Percentiles rank a stretch among this genome's conserved stretches.
phyloP scores from a whole-genome alignment of 2,113 vertebrate species.

The Corythornis madagascariensis region DNA sequence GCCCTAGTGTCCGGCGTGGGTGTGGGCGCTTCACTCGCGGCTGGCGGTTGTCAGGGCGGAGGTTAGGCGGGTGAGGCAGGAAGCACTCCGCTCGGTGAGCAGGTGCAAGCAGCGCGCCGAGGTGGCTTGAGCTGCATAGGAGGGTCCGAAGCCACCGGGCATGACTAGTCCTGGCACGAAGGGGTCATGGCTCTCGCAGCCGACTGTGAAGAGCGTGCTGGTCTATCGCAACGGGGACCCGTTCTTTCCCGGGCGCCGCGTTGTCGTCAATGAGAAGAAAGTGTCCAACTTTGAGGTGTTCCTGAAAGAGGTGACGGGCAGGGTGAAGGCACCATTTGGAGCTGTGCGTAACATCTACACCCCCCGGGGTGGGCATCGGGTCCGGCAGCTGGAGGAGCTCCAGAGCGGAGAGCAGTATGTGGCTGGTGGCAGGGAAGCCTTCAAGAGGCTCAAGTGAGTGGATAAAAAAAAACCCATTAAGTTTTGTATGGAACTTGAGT shows the following conservation, averaged over 20 bases:
- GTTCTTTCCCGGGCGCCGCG: slow-evolving; percentile 88
- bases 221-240: slow-evolving; percentile 95
- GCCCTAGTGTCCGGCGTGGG: neutral
- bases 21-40: neutral
- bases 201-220: slow-evolving; percentile 89
- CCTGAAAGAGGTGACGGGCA: slow-evolving; percentile 89
- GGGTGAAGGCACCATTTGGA: slow-evolving; percentile 89
- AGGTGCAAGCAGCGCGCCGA: neutral
- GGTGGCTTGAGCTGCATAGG: too few relatives aligned
- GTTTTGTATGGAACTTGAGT: neutral
- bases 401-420: slow-evolving; percentile 94
- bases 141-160: neutral
- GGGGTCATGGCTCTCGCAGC: slow-evolving; percentile 85
- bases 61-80: neutral
- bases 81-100: neutral
- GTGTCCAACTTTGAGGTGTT: slow-evolving; percentile 91
- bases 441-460: slow-evolving; percentile 96
- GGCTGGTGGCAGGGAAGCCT: slow-evolving; percentile 90
- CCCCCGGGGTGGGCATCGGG: slow-evolving; percentile 85
- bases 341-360: slow-evolving; percentile 95
- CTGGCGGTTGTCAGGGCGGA: neutral
- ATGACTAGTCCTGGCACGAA: slow-evolving; percentile 71
- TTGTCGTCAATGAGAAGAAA: slow-evolving; percentile 90
- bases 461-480: neutral
- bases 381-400: slow-evolving; percentile 86